Evolutionary conservation across 1,140 invertebrate species (phyloP), one percentile per base, ranked within the genome.

Genomic region (Megalopta genalis): DNA sequence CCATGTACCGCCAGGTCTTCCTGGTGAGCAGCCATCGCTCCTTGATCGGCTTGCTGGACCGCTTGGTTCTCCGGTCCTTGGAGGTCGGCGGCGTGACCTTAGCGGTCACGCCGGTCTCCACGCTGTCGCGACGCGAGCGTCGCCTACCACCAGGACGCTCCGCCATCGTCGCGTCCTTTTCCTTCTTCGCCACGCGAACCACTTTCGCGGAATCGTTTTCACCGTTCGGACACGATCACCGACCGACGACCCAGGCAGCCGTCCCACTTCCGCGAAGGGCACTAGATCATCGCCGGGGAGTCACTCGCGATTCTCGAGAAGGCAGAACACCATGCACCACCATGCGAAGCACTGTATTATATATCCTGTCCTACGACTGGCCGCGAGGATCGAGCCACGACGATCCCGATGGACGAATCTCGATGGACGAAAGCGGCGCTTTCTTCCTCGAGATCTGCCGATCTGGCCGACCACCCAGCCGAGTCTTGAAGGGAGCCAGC

Each of bases 1-100:
- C 95, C 97, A 98, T 98, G 90, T 97, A 97, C 77, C 96, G 94
- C 97, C 97, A 98, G 25, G 97, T 97, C 92, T 98, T 98, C 39
- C 97, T 93, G 8, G 97, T 97, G 27, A 97, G 93, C 46, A 98
- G 93, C 97, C 97, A 98, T 92, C 97, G 94, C 90, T 97, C 96
- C 85, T 95, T 95, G 59, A 94, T 93, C 60, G 94, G 94, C 71
- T 95, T 95, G 60, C 83, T 86, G 25, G 90, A 64, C 3, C 90
- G 78, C 70, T 91, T 91, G 0, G 88, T 86, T 27, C 90, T 86
- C 2, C 91, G 86, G n/a, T 93, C 92, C 77, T 89, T 92, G 4
- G 91, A 90, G 9, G 83, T 80, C 8, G 89, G 80, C 21, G 90
- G 88, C 14, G 90, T 88, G 8, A 82, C 85, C 1, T 81, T 82